Conservation (phyloP, 2,113 vertebrate species). For the Crocuta crocuta region DNA sequence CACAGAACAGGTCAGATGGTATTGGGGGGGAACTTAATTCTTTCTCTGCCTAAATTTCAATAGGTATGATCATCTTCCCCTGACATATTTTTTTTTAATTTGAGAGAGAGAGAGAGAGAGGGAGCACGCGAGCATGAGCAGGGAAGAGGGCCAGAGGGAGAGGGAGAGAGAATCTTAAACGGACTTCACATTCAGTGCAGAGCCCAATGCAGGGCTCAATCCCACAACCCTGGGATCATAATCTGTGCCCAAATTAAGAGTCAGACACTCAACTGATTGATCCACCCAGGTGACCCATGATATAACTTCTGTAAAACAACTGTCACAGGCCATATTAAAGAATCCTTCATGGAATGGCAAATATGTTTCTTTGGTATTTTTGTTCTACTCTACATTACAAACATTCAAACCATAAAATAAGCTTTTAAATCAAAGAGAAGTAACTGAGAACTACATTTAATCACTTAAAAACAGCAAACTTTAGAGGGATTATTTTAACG, state of each 20-base stretch:
- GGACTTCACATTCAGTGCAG: too few relatives aligned
- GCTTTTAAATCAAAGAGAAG: neutral
- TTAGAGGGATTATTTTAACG: neutral
- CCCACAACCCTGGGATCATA: too few relatives aligned
- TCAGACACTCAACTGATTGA: too few relatives aligned
- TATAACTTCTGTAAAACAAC: neutral
- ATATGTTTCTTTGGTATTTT: neutral
- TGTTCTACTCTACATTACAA: neutral
- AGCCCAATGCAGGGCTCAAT: too few relatives aligned
- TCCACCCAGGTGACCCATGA: too few relatives aligned
- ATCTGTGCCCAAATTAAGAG: too few relatives aligned
- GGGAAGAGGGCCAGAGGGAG: too few relatives aligned
- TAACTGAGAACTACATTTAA: neutral
- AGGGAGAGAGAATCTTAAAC: too few relatives aligned
- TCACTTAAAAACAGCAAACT: neutral
- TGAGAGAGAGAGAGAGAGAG: too few relatives aligned
- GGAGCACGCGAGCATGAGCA: too few relatives aligned
- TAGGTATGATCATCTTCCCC: neutral
- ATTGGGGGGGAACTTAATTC: neutral
- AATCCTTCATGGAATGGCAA: neutral
- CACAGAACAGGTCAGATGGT: neutral
- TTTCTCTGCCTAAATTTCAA: neutral
- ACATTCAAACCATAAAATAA: neutral
- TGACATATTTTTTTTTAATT: too few relatives aligned
- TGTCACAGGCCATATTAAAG: neutral